A percentile compares a stretch with the other conserved stretches of the same genome.
These are phyloP conservation scores for Oreochromis grahami DNA, from an alignment of 2,797 vertebrate species.

Conservation along the genomic window DNA sequence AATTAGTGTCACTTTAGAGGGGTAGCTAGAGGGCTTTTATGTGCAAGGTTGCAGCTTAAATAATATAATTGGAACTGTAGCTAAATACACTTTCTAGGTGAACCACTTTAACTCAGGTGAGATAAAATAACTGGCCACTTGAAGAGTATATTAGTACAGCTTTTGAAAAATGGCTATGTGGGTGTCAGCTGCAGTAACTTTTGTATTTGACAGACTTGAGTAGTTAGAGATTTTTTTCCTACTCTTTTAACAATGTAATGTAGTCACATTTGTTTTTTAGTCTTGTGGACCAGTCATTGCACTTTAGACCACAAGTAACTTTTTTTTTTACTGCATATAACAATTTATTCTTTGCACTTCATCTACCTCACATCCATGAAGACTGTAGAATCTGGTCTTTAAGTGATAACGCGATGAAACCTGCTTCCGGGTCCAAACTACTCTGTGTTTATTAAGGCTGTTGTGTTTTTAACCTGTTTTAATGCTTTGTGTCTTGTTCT, in stretches of 20 bases:
- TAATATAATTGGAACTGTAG: conserved; percentile 55
- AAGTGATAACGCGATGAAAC: fast-evolving
- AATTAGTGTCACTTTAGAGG: conserved; percentile 67
- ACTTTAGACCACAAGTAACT: not conserved
- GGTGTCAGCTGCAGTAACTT: conserved; percentile 7
- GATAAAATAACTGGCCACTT: conserved; percentile 16
- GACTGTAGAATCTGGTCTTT: not conserved
- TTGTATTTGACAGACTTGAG: not conserved
- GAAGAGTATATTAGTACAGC: conserved; percentile 4
- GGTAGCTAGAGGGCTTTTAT: conserved; percentile 54
- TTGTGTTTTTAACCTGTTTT: not conserved
- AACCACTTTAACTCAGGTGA: conserved; percentile 34
- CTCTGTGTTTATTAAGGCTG: not conserved
- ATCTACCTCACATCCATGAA: not conserved
- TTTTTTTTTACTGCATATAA: not conserved
- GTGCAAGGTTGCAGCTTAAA: conserved; percentile 63
- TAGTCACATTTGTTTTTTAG: not conserved
- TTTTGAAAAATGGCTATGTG: conserved; percentile 10
- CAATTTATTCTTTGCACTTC: not conserved
- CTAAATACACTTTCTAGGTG: conserved; percentile 34
- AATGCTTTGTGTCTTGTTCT: not conserved
- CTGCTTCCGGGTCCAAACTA: fast-evolving
- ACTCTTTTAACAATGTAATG: not conserved
- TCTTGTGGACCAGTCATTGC: not conserved
- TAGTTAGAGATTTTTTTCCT: not conserved